Percentiles rank a stretch among this genome's conserved stretches.
phyloP scores from a whole-genome alignment of 2,113 vertebrate species.

The Ahaetulla prasina region DNA sequence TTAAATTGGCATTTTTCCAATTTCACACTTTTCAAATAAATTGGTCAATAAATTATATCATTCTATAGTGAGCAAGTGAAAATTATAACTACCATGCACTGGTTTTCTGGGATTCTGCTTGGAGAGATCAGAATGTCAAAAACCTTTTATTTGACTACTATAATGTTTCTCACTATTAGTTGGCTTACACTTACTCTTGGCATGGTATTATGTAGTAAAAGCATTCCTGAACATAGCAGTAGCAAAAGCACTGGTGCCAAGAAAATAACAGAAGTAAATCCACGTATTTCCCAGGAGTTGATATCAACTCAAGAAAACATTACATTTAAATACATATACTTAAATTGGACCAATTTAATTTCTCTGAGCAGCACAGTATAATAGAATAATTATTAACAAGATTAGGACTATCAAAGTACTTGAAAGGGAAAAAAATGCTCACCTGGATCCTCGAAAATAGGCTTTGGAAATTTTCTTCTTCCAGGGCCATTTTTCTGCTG shows the following conservation, averaged over 20 bases:
- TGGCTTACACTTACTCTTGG: background rate
- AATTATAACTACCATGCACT: background rate
- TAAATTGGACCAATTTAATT: background rate
- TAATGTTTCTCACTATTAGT: background rate
- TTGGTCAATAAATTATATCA: background rate
- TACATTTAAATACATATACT: background rate
- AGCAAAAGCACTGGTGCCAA: background rate
- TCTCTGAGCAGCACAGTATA: background rate
- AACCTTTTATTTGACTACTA: background rate
- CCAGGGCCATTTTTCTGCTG: conserved; percentile 91
- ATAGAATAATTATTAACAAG: background rate
- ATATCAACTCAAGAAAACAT: background rate
- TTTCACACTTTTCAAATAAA: background rate
- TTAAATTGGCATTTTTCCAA: background rate
- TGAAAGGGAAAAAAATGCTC: conserved; percentile 42
- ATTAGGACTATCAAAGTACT: background rate
- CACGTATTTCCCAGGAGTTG: background rate
- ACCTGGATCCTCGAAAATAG: conserved; percentile 97
- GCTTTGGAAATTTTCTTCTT: conserved; percentile 86
- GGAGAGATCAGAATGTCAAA: background rate
- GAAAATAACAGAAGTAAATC: background rate
- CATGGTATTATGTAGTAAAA: background rate
- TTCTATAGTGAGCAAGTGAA: background rate
- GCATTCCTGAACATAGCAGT: background rate
- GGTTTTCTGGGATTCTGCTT: background rate